These are phyloP conservation scores for Hypsopygia costalis DNA, from an alignment of 2,888 invertebrate species.

Conservation along the genomic window DNA sequence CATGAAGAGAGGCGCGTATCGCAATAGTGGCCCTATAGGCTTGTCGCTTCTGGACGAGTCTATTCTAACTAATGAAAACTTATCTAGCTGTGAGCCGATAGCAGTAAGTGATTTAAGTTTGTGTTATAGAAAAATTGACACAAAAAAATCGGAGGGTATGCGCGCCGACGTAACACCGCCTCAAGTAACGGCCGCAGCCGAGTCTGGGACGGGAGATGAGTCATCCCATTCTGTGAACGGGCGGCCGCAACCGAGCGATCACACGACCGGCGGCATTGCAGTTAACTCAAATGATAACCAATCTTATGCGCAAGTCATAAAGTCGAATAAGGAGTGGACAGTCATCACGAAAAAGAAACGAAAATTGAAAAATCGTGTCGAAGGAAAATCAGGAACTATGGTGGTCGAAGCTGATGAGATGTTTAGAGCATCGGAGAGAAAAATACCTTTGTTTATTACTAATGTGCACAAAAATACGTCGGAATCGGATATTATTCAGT, in stretches of 20 bases:
- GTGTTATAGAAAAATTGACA: slow-evolving; percentile 2
- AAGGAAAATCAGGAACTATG: not conserved
- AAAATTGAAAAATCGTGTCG: slow-evolving; percentile 1
- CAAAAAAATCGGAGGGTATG: slow-evolving; percentile 2
- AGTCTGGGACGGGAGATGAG: not conserved
- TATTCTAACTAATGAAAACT: not conserved
- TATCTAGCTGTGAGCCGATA: not conserved
- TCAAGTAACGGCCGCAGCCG: not conserved
- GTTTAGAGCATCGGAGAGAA: slow-evolving; percentile 21
- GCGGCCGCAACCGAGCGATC: not conserved
- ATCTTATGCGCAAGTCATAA: not conserved
- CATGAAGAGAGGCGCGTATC: slow-evolving; percentile 12
- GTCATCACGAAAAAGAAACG: not conserved
- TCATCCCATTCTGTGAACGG: not conserved
- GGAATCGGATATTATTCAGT: slow-evolving; percentile 19
- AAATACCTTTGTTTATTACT: slow-evolving; percentile 21
- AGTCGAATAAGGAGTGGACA: not conserved
- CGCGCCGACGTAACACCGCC: not conserved
- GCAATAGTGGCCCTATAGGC: slow-evolving; percentile 13
- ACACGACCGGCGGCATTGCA: not conserved
- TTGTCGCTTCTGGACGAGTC: slow-evolving; percentile 8
- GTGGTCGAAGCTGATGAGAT: slow-evolving; percentile 1
- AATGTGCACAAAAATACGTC: slow-evolving; percentile 20
- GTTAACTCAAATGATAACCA: not conserved
- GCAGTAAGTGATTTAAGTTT: not conserved